Evolutionary conservation across 2,113 vertebrate species (phyloP), one percentile per base, ranked within the genome.

Genomic region (Eretmodus cyanostictus): DNA sequence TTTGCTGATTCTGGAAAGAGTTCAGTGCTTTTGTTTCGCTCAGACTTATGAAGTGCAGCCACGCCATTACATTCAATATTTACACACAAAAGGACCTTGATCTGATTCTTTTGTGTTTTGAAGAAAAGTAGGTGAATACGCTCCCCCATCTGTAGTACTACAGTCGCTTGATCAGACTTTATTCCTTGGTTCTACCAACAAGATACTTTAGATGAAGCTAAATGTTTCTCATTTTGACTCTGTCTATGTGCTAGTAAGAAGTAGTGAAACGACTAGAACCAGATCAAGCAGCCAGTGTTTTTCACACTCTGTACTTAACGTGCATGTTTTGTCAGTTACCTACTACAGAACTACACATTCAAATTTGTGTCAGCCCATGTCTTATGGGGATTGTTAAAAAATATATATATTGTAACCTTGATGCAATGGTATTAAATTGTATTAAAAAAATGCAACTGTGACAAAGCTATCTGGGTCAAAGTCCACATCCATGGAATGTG

Each of bases 121-220:
- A 29, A 53, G 51, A 92, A 71, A 91, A 84, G 68, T 89, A 71
- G 85, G 82, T 80, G 81, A 94, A 63, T 78, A 79, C 55, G 53
- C 57, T 24, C 13, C 59, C 34, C 54, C 22, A 34, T 85, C 66
- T 16, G 31, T 34, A 71, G 27, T 45, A 16, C 76, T 54, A 8
- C 51, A 49, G 40, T 84, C 42, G 13, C 47, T 68, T 83, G 84
- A 91, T 89, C 86, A 82, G 78, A 90, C 88, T 90, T 82, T 76
- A 84, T 59, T 92, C 85, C 82, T 86, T 49, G 31, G 49, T 34
- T 78, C 29, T 68, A 51, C 82, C 55, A 45, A 34, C 24, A 73
- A 86, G 51, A 47, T 34, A 76, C 68, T 59, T 71, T 54, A 22
- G 45, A 80, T 3, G 29, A 71, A 61, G 42, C 42, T 8, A 76